Evolutionary conservation across 2,888 invertebrate genomes (phyloP).

Genomic region (Eristalinus sepulchralis): DNA sequence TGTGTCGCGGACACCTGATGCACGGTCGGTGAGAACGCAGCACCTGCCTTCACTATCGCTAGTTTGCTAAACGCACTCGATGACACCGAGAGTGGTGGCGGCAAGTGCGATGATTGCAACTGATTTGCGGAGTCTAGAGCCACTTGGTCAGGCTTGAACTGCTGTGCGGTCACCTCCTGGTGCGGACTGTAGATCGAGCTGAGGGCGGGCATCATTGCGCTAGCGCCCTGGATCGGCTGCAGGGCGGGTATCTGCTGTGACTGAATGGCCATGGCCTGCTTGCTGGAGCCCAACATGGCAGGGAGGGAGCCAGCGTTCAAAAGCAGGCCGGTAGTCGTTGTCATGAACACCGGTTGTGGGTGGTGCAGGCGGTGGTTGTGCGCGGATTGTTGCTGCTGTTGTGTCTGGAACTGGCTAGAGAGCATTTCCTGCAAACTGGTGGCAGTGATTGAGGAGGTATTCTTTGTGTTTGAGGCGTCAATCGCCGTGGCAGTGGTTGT

Average conservation of each 20-base stretch:
- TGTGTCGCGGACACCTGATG: conserved; percentile 73
- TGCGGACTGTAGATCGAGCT: conserved; percentile 78
- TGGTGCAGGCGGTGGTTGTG: conserved; percentile 74
- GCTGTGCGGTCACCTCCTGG: conserved; percentile 62
- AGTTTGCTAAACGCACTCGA: conserved; percentile 65
- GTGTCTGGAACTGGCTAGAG: conserved; percentile 73
- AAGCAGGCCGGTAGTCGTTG: conserved; percentile 79
- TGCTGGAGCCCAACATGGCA: conserved; percentile 76
- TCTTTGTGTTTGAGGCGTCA: conserved; percentile 50
- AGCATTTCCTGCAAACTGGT: conserved; percentile 76
- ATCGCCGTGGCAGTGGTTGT: conserved; percentile 43
- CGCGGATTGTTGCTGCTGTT: conserved; percentile 77
- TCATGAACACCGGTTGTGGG: conserved; percentile 80
- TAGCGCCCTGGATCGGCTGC: conserved; percentile 77
- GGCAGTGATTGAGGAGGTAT: conserved; percentile 73
- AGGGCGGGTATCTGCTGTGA: conserved; percentile 77
- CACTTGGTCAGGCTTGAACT: conserved; percentile 67
- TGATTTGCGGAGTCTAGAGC: conserved; percentile 57
- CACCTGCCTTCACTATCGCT: conserved; percentile 54
- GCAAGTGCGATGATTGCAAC: conserved; percentile 67
- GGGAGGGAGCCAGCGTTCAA: conserved; percentile 79
- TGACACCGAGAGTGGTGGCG: conserved; percentile 52
- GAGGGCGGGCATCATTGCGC: conserved; percentile 75
- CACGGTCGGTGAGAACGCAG: conserved; percentile 42
- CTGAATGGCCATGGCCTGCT: conserved; percentile 60